Evolutionary conservation across 2,888 invertebrate species (phyloP), one percentile per base, ranked within the genome.

Genomic region (Microchrysa polita): DNA sequence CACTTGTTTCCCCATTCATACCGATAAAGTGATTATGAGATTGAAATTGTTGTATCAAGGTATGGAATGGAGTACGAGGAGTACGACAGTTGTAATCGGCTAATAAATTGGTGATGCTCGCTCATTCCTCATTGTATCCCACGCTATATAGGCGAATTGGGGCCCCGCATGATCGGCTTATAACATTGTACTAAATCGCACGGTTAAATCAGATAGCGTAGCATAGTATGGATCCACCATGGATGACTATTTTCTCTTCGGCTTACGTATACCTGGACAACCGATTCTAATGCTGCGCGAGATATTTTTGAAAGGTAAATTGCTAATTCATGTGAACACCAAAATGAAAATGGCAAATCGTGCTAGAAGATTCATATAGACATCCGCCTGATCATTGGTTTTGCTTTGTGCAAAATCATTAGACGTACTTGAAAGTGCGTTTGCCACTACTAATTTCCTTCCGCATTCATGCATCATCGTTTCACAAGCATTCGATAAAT

Each of bases 71-170:
- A n/a, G n/a, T 34, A 34, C 27, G 27, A 34, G n/a, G n/a, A n/a
- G 27, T 61, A 23, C 40, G 61, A 61, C 61, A 61, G 16, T 61
- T 16, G 16, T 40, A 61, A 61, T 61, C 61, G 23, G 53, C 52
- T 67, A 59, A 52, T 22, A 23, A 52, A 27, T 12, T 67, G 14
- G 27, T 34, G 27, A 48, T 48, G 48, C 12, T 42, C 42, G 12
- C 42, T 9, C 42, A 42, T 42, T 42, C 12, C 48, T n/a, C 12
- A 5, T 48, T 12, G 16, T 48, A 48, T n/a, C 16, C 48, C 10
- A 48, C 14, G 14, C 48, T 48, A 4, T 60, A 27, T 20, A 16
- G 12, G 57, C 20, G 57, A 20, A 57, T 57, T 57, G 57, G 20
- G 42, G 27, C 12, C 40, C 18, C 44, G 16, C 14, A 16, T 18